Evolutionary conservation across 2,888 invertebrate species (phyloP), one percentile per base, ranked within the genome.

Genomic region (Eristalis arbustorum): DNA sequence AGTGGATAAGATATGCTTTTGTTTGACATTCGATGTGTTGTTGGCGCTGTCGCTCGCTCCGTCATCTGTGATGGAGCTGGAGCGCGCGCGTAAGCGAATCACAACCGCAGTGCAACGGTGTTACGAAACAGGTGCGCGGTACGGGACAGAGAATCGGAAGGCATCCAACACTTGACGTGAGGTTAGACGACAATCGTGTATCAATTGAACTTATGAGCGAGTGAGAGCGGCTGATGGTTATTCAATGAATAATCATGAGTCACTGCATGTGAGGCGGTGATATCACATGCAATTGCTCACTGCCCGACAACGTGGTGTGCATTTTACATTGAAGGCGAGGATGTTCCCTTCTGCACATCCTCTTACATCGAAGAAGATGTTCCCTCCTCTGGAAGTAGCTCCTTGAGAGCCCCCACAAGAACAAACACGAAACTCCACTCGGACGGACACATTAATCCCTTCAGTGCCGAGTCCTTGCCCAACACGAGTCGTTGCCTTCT

Each of bases 401-500:
- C 49, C 49, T 49, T 18, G 2, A 49, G 49, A 42, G 10, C 25
- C 22, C n/a, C 4, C 56, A 71, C 11, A 66, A 2, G 18, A 37
- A n/a, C n/a, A 25, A 37, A 56, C 69, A 79, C 22, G 18, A 68
- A 80, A 64, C 40, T 74, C 72, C 79, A 73, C 79, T 79, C 74
- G 57, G 59, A 69, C 73, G 28, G 62, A 83, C 74, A 78, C 64
- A 69, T 73, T 84, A 69, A 71, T 84, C 74, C 74, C 79, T 80
- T 84, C 74, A 75, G 63, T 56, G 25, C 37, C 62, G 31, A 80
- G 59, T 78, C 78, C 74, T 79, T 83, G 83, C 49, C 67, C 37
- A 62, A 11, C 67, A 72, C 23, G 56, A 68, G n/a, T n/a, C n/a
- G n/a, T n/a, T n/a, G n/a, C 49, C 68, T 82, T 67, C 72, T 67